Evolutionary conservation across 2,797 vertebrate species (phyloP), one percentile per base, ranked within the genome.

Genomic region (Neosalanx taihuensis): DNA sequence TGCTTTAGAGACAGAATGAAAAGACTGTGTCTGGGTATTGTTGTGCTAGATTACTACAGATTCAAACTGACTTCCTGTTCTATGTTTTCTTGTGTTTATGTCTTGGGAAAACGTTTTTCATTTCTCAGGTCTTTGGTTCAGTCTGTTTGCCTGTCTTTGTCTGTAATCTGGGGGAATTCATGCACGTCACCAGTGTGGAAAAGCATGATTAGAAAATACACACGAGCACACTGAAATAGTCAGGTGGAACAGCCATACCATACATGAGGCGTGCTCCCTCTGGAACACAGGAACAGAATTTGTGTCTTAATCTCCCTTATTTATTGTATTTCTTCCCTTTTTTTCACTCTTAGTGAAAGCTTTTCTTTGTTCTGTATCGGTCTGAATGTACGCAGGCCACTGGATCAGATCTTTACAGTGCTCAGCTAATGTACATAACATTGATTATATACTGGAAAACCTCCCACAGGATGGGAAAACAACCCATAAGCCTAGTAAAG

Each of bases 351-450:
- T 30, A 46, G 46, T 64, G 65, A 65, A 74, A 46, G 31, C 3
- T 57, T 64, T 74, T 56, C 56, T 76, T 80, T 79, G 76, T 83
- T 29, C 74, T 78, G n/a, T 76, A 79, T 81, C 76, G 67, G 70
- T 81, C 69, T 82, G 83, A 83, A 79, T 72, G 68, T 81, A 70
- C 81, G 83, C 82, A 87, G 71, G 76, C 84, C 80, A 88, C 72
- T 81, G 85, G 72, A 72, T 89, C 81, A 83, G 81, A 86, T 87
- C 85, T 92, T 88, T 81, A 63, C 13, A 71, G 80, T 79, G 82
- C 71, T 87, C 71, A 79, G 65, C 77, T 63, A 71, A 71, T 46
- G 41, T 46, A 68, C 56, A 70, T 67, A 67, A 69, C 76, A 71
- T 64, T 64, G 69, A 76, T 79, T 77, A 74, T 64, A 79, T 58